Percentiles rank a stretch among this genome's conserved stretches.
These are phyloP conservation scores for Elephas maximus DNA, from an alignment of 2,113 vertebrate genomes.

Conservation along the genomic window DNA sequence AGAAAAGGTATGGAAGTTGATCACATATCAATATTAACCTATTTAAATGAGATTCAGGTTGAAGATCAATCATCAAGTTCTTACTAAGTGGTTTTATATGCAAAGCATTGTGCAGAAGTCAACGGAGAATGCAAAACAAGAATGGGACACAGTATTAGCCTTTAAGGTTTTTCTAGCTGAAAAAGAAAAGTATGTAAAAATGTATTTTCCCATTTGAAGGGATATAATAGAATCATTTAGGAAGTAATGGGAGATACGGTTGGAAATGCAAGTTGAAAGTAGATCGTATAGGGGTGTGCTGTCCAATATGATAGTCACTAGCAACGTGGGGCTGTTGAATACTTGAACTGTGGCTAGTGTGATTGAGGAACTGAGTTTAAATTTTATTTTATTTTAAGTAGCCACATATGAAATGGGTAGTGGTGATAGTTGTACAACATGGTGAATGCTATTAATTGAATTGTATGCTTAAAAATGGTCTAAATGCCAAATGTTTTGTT, in stretches of 20 bases:
- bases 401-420: background rate
- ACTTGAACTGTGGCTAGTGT: background rate
- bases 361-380: background rate
- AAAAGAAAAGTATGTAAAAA: constrained; percentile 41
- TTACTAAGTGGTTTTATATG: background rate
- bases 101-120: background rate
- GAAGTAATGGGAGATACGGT: constrained; percentile 15
- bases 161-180: constrained; percentile 12
- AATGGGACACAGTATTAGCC: background rate
- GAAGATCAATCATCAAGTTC: background rate
- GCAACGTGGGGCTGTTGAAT: background rate
- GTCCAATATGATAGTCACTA: background rate
- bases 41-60: constrained; percentile 17
- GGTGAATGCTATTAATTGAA: background rate
- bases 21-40: constrained; percentile 31
- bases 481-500: background rate
- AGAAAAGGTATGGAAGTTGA: constrained; percentile 8
- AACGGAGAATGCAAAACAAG: background rate
- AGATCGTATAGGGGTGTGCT: background rate
- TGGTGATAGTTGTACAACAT: background rate
- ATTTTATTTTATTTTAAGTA: constrained; percentile 55
- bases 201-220: background rate
- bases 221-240: background rate
- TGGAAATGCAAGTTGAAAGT: constrained; percentile 32
- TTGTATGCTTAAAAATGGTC: background rate